Evolutionary conservation across 2,113 vertebrate species (phyloP), one percentile per base, ranked within the genome.

Genomic region (Grammomys surdaster): DNA sequence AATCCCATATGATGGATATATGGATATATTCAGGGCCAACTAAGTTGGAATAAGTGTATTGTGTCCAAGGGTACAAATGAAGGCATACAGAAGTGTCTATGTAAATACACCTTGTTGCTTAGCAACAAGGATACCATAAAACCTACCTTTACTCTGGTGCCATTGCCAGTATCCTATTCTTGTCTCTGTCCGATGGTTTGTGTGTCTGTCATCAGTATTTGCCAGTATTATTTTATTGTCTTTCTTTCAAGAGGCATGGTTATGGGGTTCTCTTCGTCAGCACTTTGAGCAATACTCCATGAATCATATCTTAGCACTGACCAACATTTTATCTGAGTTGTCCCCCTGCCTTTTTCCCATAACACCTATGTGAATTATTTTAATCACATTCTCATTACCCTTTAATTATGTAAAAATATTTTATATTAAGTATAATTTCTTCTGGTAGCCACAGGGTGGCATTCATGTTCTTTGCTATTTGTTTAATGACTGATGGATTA

Each of bases 401-500:
- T 97, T 93, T 97, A 98, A 99, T 98, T 98, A 98, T 95, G 48
- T 85, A 97, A 90, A 89, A 81, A 94, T 90, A 96, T 36, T 26
- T 93, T 65, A 65, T 46, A 70, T 96, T 98, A 97, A 90, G 82
- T 95, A 97, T 97, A 96, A 93, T 97, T 98, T 98, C 98, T 98
- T 92, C 48, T 91, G 65, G 86, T 78, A 98, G 88, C 98, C 98
- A 99, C 98, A 98, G 90, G 98, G 98, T 98, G 98, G 98, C 98
- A 98, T 98, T 98, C 73, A 86, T 84, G 98, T 92, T 98, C 98
- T 98, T 98, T 7, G 95, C 96, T 88, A 97, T 6, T 94, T 88
- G 96, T 98, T 98, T 98, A 98, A 98, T 98, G 98, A 96, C 73
- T 96, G 97, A 96, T 84, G 58, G 97, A 97, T 98, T 96, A 94